These are phyloP conservation scores for Odontophorus gujanensis DNA, from an alignment of 2,113 vertebrate genomes.

Conservation along the genomic window DNA sequence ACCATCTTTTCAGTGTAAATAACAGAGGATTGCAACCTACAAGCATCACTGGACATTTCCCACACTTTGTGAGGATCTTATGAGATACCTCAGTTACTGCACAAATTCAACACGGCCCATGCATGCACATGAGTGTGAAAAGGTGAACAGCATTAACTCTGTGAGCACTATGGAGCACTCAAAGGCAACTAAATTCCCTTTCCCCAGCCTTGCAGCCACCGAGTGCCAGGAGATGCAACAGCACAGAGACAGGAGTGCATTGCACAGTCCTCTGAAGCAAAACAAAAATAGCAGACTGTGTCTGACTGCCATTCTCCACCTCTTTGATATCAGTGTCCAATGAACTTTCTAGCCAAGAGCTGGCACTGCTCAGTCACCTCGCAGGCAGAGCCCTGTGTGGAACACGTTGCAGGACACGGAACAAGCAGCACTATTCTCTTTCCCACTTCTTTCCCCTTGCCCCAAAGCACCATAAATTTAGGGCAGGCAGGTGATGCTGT, in stretches of 20 bases:
- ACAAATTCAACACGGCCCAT: not conserved
- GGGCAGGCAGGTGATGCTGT: not conserved
- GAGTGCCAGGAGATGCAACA: not conserved
- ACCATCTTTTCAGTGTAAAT: not conserved
- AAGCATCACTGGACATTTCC: not conserved
- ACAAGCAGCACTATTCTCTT: not conserved
- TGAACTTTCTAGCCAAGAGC: slow-evolving; percentile 5
- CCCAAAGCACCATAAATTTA: not conserved
- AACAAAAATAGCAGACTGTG: not conserved
- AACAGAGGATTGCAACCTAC: not conserved
- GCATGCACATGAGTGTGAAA: not conserved
- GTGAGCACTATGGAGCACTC: not conserved
- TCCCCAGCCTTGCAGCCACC: not conserved
- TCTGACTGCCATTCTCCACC: not conserved
- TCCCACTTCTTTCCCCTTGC: not conserved
- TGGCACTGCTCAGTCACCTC: no score
- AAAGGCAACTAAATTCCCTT: not conserved
- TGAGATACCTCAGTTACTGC: not conserved
- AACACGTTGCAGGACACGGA: not conserved
- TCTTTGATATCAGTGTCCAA: not conserved
- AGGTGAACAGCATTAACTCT: not conserved
- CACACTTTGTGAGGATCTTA: not conserved
- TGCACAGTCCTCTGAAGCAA: not conserved
- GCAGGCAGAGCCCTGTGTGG: not conserved
- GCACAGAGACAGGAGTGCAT: not conserved